phyloP scores from a whole-genome alignment of 2,888 invertebrate species.

The Melieria picta region DNA sequence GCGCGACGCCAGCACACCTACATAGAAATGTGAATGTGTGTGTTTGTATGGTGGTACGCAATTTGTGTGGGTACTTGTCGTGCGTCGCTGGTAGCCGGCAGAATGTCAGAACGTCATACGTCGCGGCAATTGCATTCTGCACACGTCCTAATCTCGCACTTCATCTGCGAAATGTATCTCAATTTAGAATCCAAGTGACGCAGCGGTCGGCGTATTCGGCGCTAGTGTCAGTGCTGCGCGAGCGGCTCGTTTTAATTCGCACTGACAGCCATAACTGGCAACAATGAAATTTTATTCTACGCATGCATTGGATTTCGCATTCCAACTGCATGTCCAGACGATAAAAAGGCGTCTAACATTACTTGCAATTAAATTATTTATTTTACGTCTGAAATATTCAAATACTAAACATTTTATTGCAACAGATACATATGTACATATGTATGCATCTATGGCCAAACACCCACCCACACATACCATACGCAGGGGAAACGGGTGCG shows the following conservation, averaged over 20 bases:
- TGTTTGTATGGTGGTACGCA: not conserved
- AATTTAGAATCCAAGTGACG: constrained; percentile 20
- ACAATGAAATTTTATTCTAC: constrained; percentile 27
- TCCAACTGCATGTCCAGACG: constrained; percentile 37
- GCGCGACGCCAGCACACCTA: not conserved
- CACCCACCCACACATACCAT: too few relatives aligned
- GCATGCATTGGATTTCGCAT: constrained; percentile 37
- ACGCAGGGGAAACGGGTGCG: too few relatives aligned
- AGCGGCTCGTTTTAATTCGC: constrained; percentile 12
- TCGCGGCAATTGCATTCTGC: constrained; percentile 16
- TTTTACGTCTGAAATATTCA: too few relatives aligned
- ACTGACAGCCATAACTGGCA: constrained; percentile 25
- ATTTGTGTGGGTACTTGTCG: constrained; percentile 1
- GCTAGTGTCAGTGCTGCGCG: constrained; percentile 10
- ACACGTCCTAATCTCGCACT: constrained; percentile 26
- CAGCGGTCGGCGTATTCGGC: constrained; percentile 6
- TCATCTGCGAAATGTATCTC: constrained; percentile 28
- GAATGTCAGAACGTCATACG: too few relatives aligned
- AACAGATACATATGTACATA: too few relatives aligned
- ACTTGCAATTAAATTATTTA: too few relatives aligned
- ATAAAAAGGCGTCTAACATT: not conserved
- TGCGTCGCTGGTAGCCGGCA: too few relatives aligned
- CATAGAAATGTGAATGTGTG: not conserved
- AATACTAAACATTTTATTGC: too few relatives aligned
- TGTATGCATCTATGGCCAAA: too few relatives aligned